phyloP scores from a whole-genome alignment of 2,113 vertebrate genomes.

The Scomber japonicus region DNA sequence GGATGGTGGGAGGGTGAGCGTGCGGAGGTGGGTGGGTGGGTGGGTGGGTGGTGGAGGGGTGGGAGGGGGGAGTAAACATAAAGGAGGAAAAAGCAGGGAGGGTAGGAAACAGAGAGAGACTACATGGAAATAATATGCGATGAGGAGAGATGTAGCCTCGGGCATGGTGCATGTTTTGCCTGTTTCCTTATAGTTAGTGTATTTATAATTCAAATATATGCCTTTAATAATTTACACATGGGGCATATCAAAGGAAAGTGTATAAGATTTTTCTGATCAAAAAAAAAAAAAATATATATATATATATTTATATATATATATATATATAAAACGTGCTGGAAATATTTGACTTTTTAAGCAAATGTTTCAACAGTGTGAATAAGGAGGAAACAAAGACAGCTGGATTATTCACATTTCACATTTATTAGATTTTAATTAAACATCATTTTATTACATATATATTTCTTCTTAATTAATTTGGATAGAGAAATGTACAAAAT shows the following conservation, averaged over 20 bases:
- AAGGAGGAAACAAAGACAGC: background rate
- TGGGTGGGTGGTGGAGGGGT: background rate
- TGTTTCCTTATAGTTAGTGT: constrained; percentile 76
- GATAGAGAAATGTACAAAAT: too few relatives aligned
- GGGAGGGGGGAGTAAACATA: constrained; percentile 63
- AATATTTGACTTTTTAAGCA: constrained; percentile 32
- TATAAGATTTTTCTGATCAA: constrained; percentile 47
- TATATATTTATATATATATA: too few relatives aligned
- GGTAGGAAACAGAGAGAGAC: constrained; percentile 46
- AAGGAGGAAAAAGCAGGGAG: constrained; percentile 57
- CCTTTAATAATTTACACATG: constrained; percentile 79
- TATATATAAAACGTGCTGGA: constrained; percentile 2
- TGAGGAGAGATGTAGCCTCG: constrained; percentile 69
- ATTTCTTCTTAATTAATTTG: too few relatives aligned
- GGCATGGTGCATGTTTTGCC: constrained; percentile 74
- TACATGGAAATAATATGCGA: constrained; percentile 74
- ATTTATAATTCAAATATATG: constrained; percentile 82
- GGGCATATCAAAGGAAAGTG: constrained; percentile 69
- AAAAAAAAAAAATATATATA: background rate
- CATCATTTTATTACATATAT: too few relatives aligned
- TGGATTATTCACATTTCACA: background rate
- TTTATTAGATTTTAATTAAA: too few relatives aligned
- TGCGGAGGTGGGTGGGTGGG: background rate
- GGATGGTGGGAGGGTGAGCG: constrained; percentile 34
- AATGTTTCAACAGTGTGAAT: constrained; percentile 12